Evolutionary conservation across 53 echinoderm and acorn worm genomes (phyloP), one percentile per base, ranked within the genome.

Genomic region (Paracentrotus lividus): DNA sequence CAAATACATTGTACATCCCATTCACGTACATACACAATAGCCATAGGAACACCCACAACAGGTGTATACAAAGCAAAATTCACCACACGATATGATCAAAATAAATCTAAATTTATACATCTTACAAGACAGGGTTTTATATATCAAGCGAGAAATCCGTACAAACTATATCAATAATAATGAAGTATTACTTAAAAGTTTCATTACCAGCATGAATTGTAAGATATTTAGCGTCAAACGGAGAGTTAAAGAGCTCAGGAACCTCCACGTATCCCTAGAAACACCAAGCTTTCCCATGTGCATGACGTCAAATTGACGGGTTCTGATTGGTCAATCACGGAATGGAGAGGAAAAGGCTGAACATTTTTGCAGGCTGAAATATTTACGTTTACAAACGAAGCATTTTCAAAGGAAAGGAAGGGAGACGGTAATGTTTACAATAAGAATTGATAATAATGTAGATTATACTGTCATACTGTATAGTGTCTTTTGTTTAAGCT

Each of bases 221-320:
- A 24, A 81, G 81, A 45, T 45, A 81, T 32, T 81, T 20, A 45
- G 27, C 44, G n/a, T 49, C 47, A 45, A 49, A 44, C 21, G n/a
- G 2, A 24, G 12, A 9, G 44, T 81, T 81, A 81, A 47, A 81
- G 81, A 81, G 81, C 87, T 57, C 87, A 33, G 1, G 33, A 24
- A 32, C 16, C 21, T 29, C 40, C 87, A 87, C 76, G 90, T 90
- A 90, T 90, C 90, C 90, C 47, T 90, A 90, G 90, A 90, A 90
- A 90, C 90, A 72, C 75, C 69, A 90, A 90, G 90, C 90, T 90
- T 72, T 27, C 29, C 90, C 49, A 31, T 44, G 12, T 64, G 43
- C 40, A 89, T 89, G 89, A 89, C 89, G 89, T 89, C 55, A 45
- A 56, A 56, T 87, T 57, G n/a, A 56, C 40, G 56, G 57, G 6